Percentiles rank a stretch among this genome's conserved stretches.
Evolutionary conservation across 2,113 vertebrate genomes (phyloP).

Genomic region (Spilogale gracilis): DNA sequence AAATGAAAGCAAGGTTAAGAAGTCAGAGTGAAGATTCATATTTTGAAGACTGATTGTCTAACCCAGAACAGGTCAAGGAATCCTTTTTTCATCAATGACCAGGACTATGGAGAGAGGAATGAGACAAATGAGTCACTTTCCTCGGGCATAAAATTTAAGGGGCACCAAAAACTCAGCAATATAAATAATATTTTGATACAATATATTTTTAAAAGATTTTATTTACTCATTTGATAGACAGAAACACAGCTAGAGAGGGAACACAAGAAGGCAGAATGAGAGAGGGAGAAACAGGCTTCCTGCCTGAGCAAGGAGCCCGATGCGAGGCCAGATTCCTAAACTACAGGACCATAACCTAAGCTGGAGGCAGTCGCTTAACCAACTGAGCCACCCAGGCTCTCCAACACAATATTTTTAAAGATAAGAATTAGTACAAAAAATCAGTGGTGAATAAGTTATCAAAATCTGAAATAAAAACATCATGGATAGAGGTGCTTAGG

Average conservation of each 20-base stretch:
- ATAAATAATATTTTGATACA: neutral
- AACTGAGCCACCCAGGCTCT: too few species aligned
- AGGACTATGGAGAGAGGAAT: neutral
- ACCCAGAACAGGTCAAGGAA: neutral
- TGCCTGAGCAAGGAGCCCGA: too few species aligned
- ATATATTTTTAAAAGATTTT: neutral
- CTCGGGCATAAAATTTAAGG: neutral
- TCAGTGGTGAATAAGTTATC: neutral
- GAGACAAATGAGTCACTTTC: neutral
- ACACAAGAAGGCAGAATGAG: too few species aligned
- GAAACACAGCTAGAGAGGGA: too few species aligned
- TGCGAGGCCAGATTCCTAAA: too few species aligned
- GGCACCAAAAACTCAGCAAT: neutral
- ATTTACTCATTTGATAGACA: too few species aligned
- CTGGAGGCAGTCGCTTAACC: too few species aligned
- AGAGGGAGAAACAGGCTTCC: too few species aligned
- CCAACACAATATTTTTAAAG: neutral
- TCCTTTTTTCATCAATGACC: neutral
- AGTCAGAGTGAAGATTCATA: neutral
- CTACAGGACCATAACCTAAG: too few species aligned
- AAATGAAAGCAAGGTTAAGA: neutral
- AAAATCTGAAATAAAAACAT: constrained; percentile 15
- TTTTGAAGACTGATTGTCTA: neutral
- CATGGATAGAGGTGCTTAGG: neutral
- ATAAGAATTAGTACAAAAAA: neutral